Evolutionary conservation across 2,888 invertebrate genomes (phyloP), one percentile per base, ranked within the genome.

Genomic region (Ceraclea dissimilis): DNA sequence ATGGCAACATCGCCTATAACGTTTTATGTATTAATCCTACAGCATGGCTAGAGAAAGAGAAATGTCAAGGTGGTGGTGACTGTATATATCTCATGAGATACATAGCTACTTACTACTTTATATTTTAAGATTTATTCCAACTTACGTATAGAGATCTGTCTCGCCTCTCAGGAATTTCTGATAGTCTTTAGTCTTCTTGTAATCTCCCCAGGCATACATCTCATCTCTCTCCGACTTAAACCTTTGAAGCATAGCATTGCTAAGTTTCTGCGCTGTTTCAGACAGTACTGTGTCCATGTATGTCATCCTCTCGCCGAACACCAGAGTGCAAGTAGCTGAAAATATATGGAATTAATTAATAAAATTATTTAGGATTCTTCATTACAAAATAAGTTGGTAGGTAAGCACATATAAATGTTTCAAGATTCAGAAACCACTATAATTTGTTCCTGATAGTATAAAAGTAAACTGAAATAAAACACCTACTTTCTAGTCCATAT

Each of bases 171-270:
- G 81, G 61, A 91, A 83, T 2, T 82, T 80, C 52, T 76, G 79
- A 69, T 91, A 93, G 0, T 87, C 79, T 49, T 78, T 72, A 0
- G 90, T 90, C 1, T 86, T 83, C 16, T 86, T 80, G 59, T 88
- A 79, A 71, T 91, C 91, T 91, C 91, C 92, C 34, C 88, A 78
- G 0, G 90, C 90, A 68, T 86, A 92, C 70, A 85, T 88, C 1
- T 90, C 88, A 67, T 92, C 91, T 55, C 90, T 78, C 62, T 86
- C 85, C 0, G 89, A 86, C 49, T 85, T 77, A 68, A 91, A 91
- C 66, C 90, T 84, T 43, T 85, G 78, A 66, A 88, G 86, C 2
- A 90, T 85, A 0, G 90, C 87, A n/a, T 81, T 74, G 1, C 88
- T 85, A 33, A 90, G 71, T 22, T 80, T 76, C 53, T 78, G 79